Conservation (phyloP, 2,113 vertebrate genomes). For the Hypanus sabinus region DNA sequence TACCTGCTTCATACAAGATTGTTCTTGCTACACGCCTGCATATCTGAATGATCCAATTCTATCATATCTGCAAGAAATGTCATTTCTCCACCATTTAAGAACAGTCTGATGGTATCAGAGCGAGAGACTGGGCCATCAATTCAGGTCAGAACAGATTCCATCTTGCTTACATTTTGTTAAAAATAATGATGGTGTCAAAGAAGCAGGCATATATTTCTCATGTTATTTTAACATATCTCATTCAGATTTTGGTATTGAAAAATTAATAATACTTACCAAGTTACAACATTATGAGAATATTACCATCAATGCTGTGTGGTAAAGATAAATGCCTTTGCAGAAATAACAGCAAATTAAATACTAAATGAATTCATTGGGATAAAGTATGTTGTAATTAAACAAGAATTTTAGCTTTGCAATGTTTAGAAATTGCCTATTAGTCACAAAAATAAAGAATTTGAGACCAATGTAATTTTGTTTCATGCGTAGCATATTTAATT, state of each 20-base stretch:
- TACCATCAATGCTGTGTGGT: neutral
- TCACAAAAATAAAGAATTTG: neutral
- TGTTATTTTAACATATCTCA: neutral
- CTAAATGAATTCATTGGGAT: neutral
- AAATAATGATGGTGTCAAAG: slow-evolving; percentile 19
- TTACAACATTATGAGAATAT: neutral
- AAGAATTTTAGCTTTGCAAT: neutral
- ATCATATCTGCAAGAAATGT: neutral
- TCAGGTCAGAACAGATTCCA: neutral
- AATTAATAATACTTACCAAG: neutral
- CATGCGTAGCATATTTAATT: neutral
- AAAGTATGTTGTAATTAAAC: neutral
- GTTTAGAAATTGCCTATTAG: neutral
- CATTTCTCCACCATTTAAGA: neutral
- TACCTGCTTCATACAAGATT: neutral
- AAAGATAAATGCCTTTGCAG: neutral
- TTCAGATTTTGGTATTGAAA: slow-evolving; percentile 4
- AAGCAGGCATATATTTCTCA: neutral
- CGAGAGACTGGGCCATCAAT: neutral
- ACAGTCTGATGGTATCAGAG: neutral
- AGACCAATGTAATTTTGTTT: neutral
- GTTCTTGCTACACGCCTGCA: neutral
- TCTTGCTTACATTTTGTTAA: neutral
- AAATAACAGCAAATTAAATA: neutral
- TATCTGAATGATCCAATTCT: slow-evolving; percentile 10